Conservation (phyloP, 2,797 vertebrate species). For the Typhlichthys eigenmanni region DNA sequence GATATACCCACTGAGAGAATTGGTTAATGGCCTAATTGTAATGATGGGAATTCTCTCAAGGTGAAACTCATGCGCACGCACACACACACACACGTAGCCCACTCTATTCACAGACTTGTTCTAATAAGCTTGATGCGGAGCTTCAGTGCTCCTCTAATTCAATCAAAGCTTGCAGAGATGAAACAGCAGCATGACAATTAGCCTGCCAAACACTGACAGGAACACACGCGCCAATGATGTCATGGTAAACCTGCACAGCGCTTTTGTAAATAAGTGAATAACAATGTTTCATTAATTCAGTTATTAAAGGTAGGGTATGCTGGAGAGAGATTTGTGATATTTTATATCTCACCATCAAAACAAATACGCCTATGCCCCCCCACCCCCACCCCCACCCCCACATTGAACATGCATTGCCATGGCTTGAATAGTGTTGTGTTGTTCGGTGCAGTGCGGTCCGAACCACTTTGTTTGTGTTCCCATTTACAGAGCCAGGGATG, state of each 20-base stretch:
- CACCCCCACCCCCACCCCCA: no score
- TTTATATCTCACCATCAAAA: no score
- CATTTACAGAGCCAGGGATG: no score
- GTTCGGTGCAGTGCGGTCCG: no score
- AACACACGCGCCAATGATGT: slow-evolving; percentile 18
- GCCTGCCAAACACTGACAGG: slow-evolving; percentile 25
- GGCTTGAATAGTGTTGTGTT: no score
- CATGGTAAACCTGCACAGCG: slow-evolving; percentile 15
- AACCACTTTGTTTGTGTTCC: no score
- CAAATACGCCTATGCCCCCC: no score
- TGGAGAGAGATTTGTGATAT: no score
- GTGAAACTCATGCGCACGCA: slow-evolving; percentile 24
- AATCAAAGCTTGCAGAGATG: slow-evolving; percentile 24
- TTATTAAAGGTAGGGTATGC: no score
- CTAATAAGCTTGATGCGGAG: slow-evolving; percentile 21
- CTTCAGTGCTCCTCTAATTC: slow-evolving; percentile 37
- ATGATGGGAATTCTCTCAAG: slow-evolving; percentile 17
- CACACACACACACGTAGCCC: neutral
- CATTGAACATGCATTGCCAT: no score
- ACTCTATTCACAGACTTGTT: no score
- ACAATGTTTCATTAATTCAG: slow-evolving; percentile 8
- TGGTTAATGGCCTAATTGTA: slow-evolving; percentile 33
- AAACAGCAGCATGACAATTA: slow-evolving; percentile 39
- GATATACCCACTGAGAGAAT: slow-evolving; percentile 11
- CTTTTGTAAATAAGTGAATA: slow-evolving; percentile 21